Evolutionary conservation across 2,888 invertebrate genomes (phyloP).

Genomic region (Dynastes hyllus): DNA sequence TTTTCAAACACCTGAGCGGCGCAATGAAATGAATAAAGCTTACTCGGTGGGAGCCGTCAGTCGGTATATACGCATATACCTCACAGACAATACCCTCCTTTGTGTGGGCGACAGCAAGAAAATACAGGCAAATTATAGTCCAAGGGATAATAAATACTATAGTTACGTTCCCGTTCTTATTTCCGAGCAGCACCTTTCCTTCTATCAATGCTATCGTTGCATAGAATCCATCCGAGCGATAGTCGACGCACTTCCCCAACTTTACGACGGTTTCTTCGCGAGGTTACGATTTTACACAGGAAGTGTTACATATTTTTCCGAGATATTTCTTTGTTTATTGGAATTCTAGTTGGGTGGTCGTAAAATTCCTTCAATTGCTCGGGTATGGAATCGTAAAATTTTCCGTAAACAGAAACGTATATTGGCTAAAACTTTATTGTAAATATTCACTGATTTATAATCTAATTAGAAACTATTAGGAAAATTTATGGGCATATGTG

Average conservation of each 20-base stretch:
- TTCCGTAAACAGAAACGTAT: not conserved
- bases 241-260: not conserved
- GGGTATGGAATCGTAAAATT: not conserved
- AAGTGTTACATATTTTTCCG: not conserved
- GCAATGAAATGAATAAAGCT: not conserved
- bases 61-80: not conserved
- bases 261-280: constrained; percentile 9
- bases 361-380: not conserved
- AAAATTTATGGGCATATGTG: not conserved
- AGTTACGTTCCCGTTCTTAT: constrained; percentile 30
- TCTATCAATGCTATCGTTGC: too few species aligned
- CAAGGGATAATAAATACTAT: constrained; percentile 28
- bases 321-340: constrained; percentile 16
- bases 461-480: not conserved
- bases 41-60: not conserved
- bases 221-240: too few species aligned
- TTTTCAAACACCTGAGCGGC: not conserved
- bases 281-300: not conserved
- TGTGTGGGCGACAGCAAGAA: constrained; percentile 39
- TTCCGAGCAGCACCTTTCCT: too few species aligned
- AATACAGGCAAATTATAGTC: constrained; percentile 43
- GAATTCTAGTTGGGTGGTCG: not conserved
- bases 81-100: constrained; percentile 13
- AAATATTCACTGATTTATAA: not conserved
- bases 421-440: not conserved